Evolutionary conservation across 1,140 invertebrate genomes (phyloP), one percentile per base, ranked within the genome.

Genomic region (Leptinotarsa defecta): DNA sequence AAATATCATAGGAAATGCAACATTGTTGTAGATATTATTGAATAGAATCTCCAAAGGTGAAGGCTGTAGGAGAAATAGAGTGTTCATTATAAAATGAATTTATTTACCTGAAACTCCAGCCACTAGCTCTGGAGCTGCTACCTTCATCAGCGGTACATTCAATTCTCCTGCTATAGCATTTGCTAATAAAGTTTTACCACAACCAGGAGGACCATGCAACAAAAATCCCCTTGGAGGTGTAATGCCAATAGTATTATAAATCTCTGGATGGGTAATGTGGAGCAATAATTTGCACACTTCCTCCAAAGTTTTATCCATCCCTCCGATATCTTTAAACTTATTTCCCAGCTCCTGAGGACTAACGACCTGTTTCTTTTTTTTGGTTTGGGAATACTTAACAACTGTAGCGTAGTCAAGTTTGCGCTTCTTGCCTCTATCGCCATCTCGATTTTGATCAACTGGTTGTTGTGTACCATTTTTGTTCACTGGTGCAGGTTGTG

Each of bases 171-270:
- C 95, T 79, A 99, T 94, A 34, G 96, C 96, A 87, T 96, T 88
- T 1, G 95, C 97, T 68, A 99, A 86, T 67, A 97, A 88, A 6
- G 95, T 96, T 88, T 98, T 98, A 0, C 96, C 96, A 87, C 94
- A 96, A 1, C 97, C 97, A 22, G 96, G 94, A 11, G 96, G 96
- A 1, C 97, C 97, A 86, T 96, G 94, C 63, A 98, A 87, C 22
- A 97, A 87, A 83, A 97, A 92, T 62, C 96, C 95, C 83, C 92
- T 88, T 0, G 95, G 94, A 48, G 95, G 91, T 73, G 91, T 91
- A 76, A 96, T 90, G 13, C 95, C 95, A 62, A 97, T 86, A 75
- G 91, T 88, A 76, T 88, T 88, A 83, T 94, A 96, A 3, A 96
- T 88, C 83, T 96, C 93, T 5, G 95, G 94, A 84, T 95, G 93